Conservation (phyloP, 2,888 invertebrate species). For the Ariolimax columbianus region DNA sequence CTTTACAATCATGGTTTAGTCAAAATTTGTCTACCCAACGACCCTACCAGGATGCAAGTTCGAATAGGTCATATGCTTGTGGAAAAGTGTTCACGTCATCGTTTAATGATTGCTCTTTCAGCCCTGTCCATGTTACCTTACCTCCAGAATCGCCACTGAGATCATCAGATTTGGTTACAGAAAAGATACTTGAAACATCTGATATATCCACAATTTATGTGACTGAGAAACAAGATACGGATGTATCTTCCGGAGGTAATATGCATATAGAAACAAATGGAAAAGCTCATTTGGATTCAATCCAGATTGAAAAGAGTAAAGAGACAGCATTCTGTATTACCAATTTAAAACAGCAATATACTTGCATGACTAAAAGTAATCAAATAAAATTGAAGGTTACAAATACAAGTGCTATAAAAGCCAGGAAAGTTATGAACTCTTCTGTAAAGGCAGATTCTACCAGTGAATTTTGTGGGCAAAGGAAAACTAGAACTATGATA, state of each 20-base stretch:
- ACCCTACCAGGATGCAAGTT: background rate
- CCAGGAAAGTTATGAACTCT: background rate
- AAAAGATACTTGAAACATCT: background rate
- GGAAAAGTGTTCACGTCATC: slow-evolving; percentile 14
- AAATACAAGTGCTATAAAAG: too few relatives aligned
- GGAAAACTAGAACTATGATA: background rate
- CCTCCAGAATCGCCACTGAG: slow-evolving; percentile 16
- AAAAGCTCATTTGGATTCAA: background rate
- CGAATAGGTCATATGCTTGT: background rate
- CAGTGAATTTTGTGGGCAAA: background rate
- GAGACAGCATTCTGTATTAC: background rate
- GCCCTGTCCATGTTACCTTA: slow-evolving; percentile 2
- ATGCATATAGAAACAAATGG: too few relatives aligned
- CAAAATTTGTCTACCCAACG: background rate
- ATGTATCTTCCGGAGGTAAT: too few relatives aligned
- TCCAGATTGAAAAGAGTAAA: background rate
- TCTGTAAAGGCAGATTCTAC: background rate
- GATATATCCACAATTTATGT: background rate
- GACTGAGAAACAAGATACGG: background rate
- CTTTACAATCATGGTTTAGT: background rate
- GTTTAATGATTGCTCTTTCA: slow-evolving; percentile 28
- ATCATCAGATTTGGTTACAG: background rate
- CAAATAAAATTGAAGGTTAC: background rate
- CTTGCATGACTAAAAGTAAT: too few relatives aligned
- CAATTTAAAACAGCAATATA: background rate